A percentile compares a stretch with the other conserved stretches of the same genome.
Conservation (phyloP, 2,113 vertebrate species). For the Corvus cornix region DNA sequence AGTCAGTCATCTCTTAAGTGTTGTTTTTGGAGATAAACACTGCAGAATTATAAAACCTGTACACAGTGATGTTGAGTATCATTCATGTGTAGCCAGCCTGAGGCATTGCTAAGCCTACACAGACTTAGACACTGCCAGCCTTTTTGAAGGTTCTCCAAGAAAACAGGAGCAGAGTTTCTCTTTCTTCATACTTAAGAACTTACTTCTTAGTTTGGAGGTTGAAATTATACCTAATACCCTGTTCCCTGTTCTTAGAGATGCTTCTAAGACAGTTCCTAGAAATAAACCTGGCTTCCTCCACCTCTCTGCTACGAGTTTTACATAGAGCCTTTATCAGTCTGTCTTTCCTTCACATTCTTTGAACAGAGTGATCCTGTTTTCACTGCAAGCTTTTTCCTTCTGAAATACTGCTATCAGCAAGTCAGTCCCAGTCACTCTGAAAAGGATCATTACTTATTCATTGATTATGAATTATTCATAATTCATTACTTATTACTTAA, state of each 20-base stretch:
- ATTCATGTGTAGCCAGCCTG: not conserved
- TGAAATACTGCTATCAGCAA: not conserved
- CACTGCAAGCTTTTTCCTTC: not conserved
- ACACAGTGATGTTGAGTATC: not conserved
- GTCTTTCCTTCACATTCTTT: not conserved
- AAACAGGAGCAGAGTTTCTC: not conserved
- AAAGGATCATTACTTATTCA: slow-evolving; percentile 47
- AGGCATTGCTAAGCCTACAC: not conserved
- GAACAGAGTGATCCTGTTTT: not conserved
- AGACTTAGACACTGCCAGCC: not conserved
- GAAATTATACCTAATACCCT: not conserved
- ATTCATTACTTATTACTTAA: slow-evolving; percentile 60
- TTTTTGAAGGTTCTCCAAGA: not conserved
- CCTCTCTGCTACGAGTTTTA: not conserved
- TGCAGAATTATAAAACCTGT: not conserved
- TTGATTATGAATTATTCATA: slow-evolving; percentile 55
- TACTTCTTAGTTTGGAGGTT: not conserved
- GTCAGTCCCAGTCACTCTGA: not conserved
- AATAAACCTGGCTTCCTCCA: not conserved
- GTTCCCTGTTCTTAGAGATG: not conserved
- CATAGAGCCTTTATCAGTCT: not conserved
- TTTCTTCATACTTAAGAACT: not conserved
- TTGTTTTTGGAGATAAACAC: not conserved
- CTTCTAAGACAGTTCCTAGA: not conserved
- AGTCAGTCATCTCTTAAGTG: not conserved